Evolutionary conservation across 2,888 invertebrate genomes (phyloP), one percentile per base, ranked within the genome.

Genomic region (Pseudococcus jackbeardsleyi): DNA sequence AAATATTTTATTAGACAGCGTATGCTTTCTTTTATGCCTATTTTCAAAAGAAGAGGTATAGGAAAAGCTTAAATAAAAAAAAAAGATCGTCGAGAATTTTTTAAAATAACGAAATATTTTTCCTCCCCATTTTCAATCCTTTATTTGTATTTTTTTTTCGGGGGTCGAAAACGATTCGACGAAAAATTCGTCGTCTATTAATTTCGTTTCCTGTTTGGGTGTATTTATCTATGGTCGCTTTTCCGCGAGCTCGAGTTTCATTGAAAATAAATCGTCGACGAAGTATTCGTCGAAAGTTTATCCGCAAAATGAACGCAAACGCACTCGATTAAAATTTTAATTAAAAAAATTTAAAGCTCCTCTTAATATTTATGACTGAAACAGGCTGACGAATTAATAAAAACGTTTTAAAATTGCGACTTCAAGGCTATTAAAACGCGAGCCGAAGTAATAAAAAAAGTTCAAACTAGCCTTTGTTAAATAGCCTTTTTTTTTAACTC

Each of bases 321-420:
- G 79, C 22, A 82, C 42, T 42, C 39, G 33, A 82, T 82, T 42
- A 82, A 82, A 82, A 82, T 82, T 82, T 82, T 82, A 82, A 82
- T 82, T 82, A 82, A 82, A 82, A 82, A 82, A 82, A 46, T 82
- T 82, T 46, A 42, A 42, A 46, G 19, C 79, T 46, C 79, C 79
- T 82, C 46, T 82, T 82, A 82, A 82, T 82, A 82, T 82, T 82
- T 82, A 82, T 46, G 79, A 82, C 79, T 82, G 79, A 82, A 82
- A 46, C 42, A 46, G 79, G 79, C 46, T 82, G 79, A 46, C 39
- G 79, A 82, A 82, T 82, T 82, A 82, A 82, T 82, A 82, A 82
- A 82, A 82, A 82, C 79, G 79, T 82, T 82, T 82, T 46, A 82
- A 82, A 82, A 82, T 46, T 46, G 79, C 79, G 46, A 82, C 79